A percentile compares a stretch with the other conserved stretches of the same genome.
These are phyloP conservation scores for Fabriciana adippe DNA, from an alignment of 2,888 invertebrate genomes.

Conservation along the genomic window DNA sequence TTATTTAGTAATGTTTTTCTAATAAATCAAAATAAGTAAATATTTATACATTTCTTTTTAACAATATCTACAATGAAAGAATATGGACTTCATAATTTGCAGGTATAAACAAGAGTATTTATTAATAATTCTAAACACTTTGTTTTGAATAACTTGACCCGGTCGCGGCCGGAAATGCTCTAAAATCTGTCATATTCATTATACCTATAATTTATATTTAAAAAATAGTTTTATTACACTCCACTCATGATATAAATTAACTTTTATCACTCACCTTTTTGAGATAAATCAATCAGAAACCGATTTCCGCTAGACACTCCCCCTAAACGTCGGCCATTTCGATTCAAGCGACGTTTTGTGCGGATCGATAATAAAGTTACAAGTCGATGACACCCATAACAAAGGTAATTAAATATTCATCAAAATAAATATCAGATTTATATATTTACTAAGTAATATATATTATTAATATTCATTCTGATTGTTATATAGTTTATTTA, in stretches of 20 bases:
- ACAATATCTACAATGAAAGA: neutral
- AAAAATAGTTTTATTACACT: slow-evolving; percentile 24
- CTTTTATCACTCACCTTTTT: slow-evolving; percentile 57
- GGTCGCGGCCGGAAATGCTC: slow-evolving; percentile 68
- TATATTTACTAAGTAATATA: neutral
- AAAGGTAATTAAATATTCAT: slow-evolving; percentile 15
- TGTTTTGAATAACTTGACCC: slow-evolving; percentile 78
- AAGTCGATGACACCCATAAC: slow-evolving; percentile 37
- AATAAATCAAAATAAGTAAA: neutral
- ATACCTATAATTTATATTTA: slow-evolving; percentile 27
- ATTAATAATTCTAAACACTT: slow-evolving; percentile 46
- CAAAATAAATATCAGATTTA: slow-evolving; percentile 19
- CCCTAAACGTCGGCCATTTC: slow-evolving; percentile 82
- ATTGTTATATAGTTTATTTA: too few relatives aligned
- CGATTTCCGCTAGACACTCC: slow-evolving; percentile 75
- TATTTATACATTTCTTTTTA: neutral
- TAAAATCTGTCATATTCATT: slow-evolving; percentile 38
- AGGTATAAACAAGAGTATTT: slow-evolving; percentile 22
- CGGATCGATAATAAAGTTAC: slow-evolving; percentile 60
- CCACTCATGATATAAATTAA: slow-evolving; percentile 28
- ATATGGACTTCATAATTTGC: neutral
- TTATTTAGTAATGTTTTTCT: neutral
- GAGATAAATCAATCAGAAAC: slow-evolving; percentile 56
- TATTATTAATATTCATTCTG: neutral
- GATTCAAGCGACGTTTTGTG: slow-evolving; percentile 71